Conservation (phyloP, 1,140 invertebrate species). For the Atta texana region DNA sequence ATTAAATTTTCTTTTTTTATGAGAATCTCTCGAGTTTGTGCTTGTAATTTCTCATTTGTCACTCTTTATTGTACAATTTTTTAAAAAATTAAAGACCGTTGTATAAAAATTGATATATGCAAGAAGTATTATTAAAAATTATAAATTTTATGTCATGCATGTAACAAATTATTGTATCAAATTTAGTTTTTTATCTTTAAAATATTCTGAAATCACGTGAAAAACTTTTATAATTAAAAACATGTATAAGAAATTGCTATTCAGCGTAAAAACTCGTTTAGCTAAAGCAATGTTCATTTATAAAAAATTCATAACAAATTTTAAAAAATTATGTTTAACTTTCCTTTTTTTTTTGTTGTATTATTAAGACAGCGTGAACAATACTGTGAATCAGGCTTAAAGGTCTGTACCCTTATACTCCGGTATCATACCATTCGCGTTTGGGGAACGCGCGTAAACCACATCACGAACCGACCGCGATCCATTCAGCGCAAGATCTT, state of each 20-base stretch:
- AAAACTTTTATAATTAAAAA: neutral
- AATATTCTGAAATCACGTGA: neutral
- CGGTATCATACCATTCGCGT: slow-evolving; percentile 71
- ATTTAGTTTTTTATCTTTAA: neutral
- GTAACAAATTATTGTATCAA: neutral
- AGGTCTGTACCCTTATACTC: slow-evolving; percentile 69
- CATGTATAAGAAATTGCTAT: neutral
- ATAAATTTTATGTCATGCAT: neutral
- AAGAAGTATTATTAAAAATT: neutral
- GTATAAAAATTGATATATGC: neutral
- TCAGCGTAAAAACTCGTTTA: neutral
- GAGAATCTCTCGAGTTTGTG: neutral
- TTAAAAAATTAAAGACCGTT: neutral
- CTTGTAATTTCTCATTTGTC: neutral
- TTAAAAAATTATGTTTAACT: neutral
- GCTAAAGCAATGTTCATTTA: neutral
- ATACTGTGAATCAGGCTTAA: slow-evolving; percentile 68
- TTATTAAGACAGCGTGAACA: neutral
- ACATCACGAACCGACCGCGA: slow-evolving; percentile 69
- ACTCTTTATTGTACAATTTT: neutral
- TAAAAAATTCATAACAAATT: neutral
- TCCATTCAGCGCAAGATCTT: slow-evolving; percentile 73
- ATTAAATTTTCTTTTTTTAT: neutral
- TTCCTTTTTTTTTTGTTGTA: neutral
- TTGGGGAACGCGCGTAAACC: slow-evolving; percentile 72